Base-by-base conservation (phyloP, 92 coral and sea anemone species). In the Parazoanthus darwini region DNA sequence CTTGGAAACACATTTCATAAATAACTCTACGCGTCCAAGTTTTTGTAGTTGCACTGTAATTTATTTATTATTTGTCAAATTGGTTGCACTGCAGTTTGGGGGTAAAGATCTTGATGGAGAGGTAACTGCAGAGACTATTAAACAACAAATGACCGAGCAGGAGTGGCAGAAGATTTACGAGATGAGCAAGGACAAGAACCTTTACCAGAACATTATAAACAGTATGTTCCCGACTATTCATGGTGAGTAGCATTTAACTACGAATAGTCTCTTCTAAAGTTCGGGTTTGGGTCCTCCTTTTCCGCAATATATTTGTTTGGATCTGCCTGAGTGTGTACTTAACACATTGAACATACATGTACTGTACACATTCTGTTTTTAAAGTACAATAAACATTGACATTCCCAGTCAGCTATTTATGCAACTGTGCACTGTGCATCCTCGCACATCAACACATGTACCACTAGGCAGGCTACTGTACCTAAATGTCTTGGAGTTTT, bases 151-250 rank as follows among this genome's bases (percentile, higher is more conserved):
- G 99, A 97, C 99, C 6, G 98, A 95, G 73, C 99, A 95, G 82
- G 99, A 97, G 89, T 97, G 99, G 99, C 96, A 97, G 78, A 97
- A 94, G 54, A 93, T 97, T 65, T 97, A 95, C 81, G 96, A 97
- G 78, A 97, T 97, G 99, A 97, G 98, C 85, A 92, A 91, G 87
- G 99, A 97, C 86, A 97, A 95, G 90, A 97, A 91, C 59, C 92
- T 97, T 29, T 97, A 97, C 88, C 97, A 97, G 82, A 97, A 97
- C 87, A 58, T 97, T 43, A 91, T 97, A 73, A 97, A 87, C 94
- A 97, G 99, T 89, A 97, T 97, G 78, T 97, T 97, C 58, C 99
- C 99, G 13, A 95, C 99, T 72, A 97, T 97, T 80, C 99, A 97
- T 92, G 99, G 99, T 97, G 44, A 94, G 95, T 83, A 29, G 7